These are phyloP conservation scores for Zaprionus kolodkinae DNA, from an alignment of 1,140 invertebrate genomes.

Conservation along the genomic window DNA sequence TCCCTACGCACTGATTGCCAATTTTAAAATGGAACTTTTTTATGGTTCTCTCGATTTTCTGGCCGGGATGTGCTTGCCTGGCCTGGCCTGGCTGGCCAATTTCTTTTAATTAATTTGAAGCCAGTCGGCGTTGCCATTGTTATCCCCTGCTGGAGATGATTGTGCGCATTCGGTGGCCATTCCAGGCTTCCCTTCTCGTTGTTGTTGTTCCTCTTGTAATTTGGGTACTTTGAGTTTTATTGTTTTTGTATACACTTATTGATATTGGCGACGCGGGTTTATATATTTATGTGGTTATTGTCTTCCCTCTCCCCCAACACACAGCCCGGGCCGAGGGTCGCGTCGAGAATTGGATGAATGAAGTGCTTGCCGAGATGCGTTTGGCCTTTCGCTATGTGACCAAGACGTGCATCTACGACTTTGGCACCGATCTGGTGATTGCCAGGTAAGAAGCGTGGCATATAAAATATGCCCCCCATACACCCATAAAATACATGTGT, in stretches of 20 bases:
- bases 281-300: conserved; percentile 82
- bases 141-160: conserved; percentile 63
- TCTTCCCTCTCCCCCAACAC: conserved; percentile 18
- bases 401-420: conserved; percentile 94
- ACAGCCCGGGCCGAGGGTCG: conserved; percentile 87
- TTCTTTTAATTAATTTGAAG: conserved; percentile 83
- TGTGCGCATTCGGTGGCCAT: conserved; percentile 58
- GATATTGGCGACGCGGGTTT: conserved; percentile 81
- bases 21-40: conserved; percentile 83
- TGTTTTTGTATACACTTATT: conserved; percentile 80
- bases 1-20: conserved; percentile 77
- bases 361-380: conserved; percentile 93
- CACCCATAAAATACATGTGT: conserved; percentile 10
- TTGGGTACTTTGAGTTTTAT: conserved; percentile 67
- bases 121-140: conserved; percentile 49
- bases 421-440: conserved; percentile 89
- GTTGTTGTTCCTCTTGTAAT: conserved; percentile 38
- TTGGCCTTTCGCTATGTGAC: conserved; percentile 92
- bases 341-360: conserved; percentile 96
- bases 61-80: neutral
- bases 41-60: conserved; percentile 47
- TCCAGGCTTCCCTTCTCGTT: conserved; percentile 17
- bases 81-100: conserved; percentile 59
- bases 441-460: conserved; percentile 77
- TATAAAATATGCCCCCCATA: conserved; percentile 63